Base-by-base conservation (phyloP, 2,113 vertebrate species). In the Passer montanus region DNA sequence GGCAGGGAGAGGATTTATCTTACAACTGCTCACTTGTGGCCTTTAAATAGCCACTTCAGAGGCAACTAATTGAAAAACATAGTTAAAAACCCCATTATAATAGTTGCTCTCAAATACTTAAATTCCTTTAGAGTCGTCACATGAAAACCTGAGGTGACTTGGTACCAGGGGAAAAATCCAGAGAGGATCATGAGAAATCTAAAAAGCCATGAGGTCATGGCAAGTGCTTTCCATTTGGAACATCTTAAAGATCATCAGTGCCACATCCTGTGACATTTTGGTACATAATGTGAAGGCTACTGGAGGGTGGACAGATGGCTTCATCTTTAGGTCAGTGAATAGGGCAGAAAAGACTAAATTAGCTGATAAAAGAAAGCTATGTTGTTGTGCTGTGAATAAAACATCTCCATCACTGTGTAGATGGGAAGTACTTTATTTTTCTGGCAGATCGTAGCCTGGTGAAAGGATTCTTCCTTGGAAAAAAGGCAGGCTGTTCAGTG, bases 151-250 rank as follows among this genome's bases (percentile, higher is more conserved):
- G 67, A 58, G 50, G 24, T 67, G 63, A 66, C 26, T 81, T 74
- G 35, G 35, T 26, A 67, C 18, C 39, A 27, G 17, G 31, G 23
- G n/a, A 13, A 90, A 88, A 74, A 88, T 4, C 15, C 43, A 59
- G 49, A 68, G 10, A 70, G 12, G 14, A 78, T 50, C 59, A 27
- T 59, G 55, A 90, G 68, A 84, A 83, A 84, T 89, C 44, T 84
- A 37, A 64, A 72, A 84, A 64, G 19, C 53, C 62, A 10, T 13
- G 28, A 78, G 81, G 77, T 82, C 84, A 69, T 39, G 73, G 62
- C 84, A 97, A 87, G 46, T 46, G 44, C 31, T 93, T 94, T 84
- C 53, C 41, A 19, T 92, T 92, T 87, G 83, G 77, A 95, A 67
- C n/a, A 1, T 63, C 7, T 6, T 52, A 58, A 83, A 88, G 63